Evolutionary conservation across 2,797 vertebrate species (phyloP).

Genomic region (Delichon dasypus): DNA sequence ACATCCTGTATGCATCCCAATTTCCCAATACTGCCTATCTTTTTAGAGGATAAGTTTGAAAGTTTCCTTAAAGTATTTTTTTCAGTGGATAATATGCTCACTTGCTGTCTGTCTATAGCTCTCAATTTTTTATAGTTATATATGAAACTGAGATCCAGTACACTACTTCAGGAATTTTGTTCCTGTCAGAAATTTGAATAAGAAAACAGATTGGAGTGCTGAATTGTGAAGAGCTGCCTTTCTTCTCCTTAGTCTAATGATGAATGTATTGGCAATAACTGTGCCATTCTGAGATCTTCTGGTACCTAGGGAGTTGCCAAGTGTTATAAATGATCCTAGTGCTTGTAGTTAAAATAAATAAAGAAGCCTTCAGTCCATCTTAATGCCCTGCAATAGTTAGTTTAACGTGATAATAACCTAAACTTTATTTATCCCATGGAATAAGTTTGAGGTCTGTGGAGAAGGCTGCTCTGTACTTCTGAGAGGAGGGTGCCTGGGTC

Average conservation of each 20-base stretch:
- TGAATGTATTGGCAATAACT: neutral
- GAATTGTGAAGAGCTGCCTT: neutral
- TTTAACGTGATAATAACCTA: neutral
- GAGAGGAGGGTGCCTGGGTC: neutral
- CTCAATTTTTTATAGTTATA: neutral
- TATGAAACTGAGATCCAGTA: neutral
- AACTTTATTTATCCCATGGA: neutral
- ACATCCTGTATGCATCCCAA: neutral
- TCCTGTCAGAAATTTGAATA: neutral
- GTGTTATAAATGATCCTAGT: neutral
- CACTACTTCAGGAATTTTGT: neutral
- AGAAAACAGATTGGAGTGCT: neutral
- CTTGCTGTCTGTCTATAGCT: neutral
- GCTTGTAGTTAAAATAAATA: neutral
- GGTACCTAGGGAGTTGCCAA: neutral
- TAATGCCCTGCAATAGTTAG: neutral
- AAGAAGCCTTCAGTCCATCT: neutral
- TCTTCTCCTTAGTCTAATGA: neutral
- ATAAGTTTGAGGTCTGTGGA: neutral
- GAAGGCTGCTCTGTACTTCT: neutral
- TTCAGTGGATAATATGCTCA: neutral
- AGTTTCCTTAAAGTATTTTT: neutral
- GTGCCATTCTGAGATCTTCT: neutral
- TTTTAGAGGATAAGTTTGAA: neutral
- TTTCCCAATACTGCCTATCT: neutral